phyloP scores from a whole-genome alignment of 2,797 vertebrate genomes.

The Melanotaenia pygmaea region DNA sequence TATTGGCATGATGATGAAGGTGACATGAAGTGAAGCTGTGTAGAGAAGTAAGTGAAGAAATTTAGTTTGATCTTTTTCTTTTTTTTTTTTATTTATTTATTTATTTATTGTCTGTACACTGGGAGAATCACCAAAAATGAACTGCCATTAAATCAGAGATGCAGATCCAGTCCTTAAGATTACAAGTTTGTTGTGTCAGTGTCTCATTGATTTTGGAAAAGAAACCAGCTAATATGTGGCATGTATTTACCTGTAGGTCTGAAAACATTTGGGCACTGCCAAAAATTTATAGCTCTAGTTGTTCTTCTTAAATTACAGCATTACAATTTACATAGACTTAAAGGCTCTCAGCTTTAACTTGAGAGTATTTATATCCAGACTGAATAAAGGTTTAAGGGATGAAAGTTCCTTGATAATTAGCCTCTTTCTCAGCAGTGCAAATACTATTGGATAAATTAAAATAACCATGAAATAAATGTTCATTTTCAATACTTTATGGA shows the following conservation, averaged over 20 bases:
- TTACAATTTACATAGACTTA: background rate
- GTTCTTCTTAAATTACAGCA: background rate
- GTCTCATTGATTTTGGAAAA: background rate
- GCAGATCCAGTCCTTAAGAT: background rate
- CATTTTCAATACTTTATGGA: background rate
- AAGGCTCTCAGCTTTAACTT: background rate
- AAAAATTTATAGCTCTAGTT: background rate
- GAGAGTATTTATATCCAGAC: background rate
- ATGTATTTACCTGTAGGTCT: background rate
- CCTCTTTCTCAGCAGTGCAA: background rate
- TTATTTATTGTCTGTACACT: no score
- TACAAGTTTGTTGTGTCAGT: background rate
- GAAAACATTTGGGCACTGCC: background rate
- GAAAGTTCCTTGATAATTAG: background rate
- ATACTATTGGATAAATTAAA: conserved; percentile 9
- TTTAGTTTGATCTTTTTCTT: no score
- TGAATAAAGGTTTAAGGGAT: background rate
- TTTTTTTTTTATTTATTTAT: no score
- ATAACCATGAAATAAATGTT: conserved; percentile 14
- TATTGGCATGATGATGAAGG: background rate
- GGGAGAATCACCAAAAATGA: no score
- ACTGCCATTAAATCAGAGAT: background rate
- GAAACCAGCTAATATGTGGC: background rate
- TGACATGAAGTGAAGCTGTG: background rate
- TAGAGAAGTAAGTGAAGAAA: background rate